phyloP scores from a whole-genome alignment of 2,797 vertebrate species.

The Simalia tracyae region DNA sequence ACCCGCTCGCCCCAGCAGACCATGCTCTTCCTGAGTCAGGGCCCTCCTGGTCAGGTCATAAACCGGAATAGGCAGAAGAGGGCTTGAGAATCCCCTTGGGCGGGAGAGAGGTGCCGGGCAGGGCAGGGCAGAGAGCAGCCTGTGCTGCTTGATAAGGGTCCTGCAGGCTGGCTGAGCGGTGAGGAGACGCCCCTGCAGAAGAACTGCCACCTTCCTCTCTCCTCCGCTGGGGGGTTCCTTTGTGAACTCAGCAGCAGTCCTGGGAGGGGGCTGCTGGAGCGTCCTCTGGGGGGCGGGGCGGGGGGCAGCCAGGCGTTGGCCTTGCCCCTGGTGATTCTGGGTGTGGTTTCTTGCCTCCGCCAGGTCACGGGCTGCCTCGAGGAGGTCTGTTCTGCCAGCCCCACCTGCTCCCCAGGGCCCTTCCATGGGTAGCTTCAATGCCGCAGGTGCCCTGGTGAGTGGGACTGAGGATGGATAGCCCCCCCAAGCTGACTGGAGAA shows the following conservation, averaged over 20 bases:
- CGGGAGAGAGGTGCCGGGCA: neutral
- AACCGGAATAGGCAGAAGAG: neutral
- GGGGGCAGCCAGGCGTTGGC: too few relatives aligned
- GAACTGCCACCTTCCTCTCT: neutral
- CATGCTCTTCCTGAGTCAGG: neutral
- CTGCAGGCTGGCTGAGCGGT: neutral
- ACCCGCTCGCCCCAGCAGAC: neutral
- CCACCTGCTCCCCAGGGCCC: conserved; percentile 49
- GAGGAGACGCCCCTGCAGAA: neutral
- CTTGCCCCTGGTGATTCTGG: conserved; percentile 28
- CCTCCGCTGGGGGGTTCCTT: neutral
- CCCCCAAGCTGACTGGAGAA: conserved; percentile 90
- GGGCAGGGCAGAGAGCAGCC: neutral
- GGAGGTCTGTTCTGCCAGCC: conserved; percentile 55
- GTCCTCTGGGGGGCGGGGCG: neutral
- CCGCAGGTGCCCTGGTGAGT: conserved; percentile 71
- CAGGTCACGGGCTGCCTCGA: conserved; percentile 54
- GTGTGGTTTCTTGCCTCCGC: conserved; percentile 49
- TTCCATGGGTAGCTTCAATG: conserved; percentile 64
- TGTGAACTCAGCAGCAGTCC: neutral
- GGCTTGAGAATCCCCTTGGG: neutral
- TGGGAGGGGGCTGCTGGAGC: neutral
- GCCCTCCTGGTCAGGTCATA: neutral
- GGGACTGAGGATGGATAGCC: conserved; percentile 86
- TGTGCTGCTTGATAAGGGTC: neutral